These are phyloP conservation scores for Schizopygopsis pylzovi DNA, from an alignment of 2,797 vertebrate species.

Conservation along the genomic window DNA sequence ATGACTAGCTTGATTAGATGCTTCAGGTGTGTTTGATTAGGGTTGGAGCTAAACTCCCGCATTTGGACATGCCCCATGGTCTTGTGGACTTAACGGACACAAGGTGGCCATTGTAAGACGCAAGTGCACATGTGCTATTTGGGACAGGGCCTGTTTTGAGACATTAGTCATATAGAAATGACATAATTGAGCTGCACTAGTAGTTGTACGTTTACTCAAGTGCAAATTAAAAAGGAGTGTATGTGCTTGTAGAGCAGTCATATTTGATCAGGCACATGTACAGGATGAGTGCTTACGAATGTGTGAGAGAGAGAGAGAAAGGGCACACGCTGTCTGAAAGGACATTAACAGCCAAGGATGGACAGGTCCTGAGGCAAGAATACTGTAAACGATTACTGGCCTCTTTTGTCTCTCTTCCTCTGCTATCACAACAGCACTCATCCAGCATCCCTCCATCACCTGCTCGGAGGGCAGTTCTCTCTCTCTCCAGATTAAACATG, in stretches of 20 bases:
- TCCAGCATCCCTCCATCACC: constrained; percentile 54
- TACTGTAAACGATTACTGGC: constrained; percentile 50
- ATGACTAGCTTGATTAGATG: too few relatives aligned
- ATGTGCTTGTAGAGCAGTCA: neutral
- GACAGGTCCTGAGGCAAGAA: constrained; percentile 64
- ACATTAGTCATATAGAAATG: neutral
- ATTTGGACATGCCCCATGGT: too few relatives aligned
- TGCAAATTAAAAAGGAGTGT: neutral
- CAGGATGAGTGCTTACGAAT: neutral
- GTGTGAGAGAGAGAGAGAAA: neutral
- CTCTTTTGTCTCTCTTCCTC: constrained; percentile 33
- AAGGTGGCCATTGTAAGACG: too few relatives aligned
- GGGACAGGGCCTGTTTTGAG: neutral
- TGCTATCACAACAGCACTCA: constrained; percentile 33
- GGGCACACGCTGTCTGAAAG: constrained; percentile 21
- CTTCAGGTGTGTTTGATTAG: too few relatives aligned
- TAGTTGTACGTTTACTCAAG: neutral
- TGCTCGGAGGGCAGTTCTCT: constrained; percentile 28
- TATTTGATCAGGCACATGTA: neutral
- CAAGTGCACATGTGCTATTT: too few relatives aligned
- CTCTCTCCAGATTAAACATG: constrained; percentile 34
- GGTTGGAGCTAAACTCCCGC: too few relatives aligned
- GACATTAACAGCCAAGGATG: constrained; percentile 47
- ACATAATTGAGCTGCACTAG: neutral
- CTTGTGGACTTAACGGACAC: too few relatives aligned